phyloP scores from a whole-genome alignment of 2,113 vertebrate species.

The Bubo blakistoni region DNA sequence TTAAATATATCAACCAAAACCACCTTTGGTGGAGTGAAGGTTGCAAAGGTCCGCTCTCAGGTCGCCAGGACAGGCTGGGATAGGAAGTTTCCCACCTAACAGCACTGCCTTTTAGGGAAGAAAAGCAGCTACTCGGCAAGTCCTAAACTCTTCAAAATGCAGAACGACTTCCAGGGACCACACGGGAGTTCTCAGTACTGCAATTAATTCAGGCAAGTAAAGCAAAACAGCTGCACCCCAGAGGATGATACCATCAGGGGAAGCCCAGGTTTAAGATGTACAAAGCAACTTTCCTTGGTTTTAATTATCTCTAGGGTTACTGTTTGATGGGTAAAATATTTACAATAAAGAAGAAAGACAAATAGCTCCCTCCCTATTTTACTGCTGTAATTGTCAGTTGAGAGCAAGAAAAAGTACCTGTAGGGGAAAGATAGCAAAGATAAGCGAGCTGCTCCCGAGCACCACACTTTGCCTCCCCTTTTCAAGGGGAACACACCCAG shows the following conservation, averaged over 20 bases:
- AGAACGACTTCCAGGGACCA: background rate
- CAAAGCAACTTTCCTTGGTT: background rate
- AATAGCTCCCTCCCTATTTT: background rate
- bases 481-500: background rate
- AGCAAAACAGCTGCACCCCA: background rate
- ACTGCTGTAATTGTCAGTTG: background rate
- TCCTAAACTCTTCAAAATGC: background rate
- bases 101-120: background rate
- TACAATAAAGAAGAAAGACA: background rate
- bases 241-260: background rate
- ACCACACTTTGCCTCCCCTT: background rate
- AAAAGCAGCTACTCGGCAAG: background rate
- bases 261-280: background rate
- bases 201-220: background rate
- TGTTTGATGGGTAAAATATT: background rate
- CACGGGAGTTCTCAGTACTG: background rate
- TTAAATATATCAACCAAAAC: background rate
- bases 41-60: background rate
- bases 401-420: background rate
- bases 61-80: background rate
- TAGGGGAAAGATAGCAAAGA: background rate
- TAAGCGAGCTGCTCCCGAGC: accelerated
- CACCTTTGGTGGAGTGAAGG: background rate
- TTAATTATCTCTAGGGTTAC: background rate
- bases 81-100: background rate